Conservation (phyloP, 2,797 vertebrate species). For the Gila robusta region DNA sequence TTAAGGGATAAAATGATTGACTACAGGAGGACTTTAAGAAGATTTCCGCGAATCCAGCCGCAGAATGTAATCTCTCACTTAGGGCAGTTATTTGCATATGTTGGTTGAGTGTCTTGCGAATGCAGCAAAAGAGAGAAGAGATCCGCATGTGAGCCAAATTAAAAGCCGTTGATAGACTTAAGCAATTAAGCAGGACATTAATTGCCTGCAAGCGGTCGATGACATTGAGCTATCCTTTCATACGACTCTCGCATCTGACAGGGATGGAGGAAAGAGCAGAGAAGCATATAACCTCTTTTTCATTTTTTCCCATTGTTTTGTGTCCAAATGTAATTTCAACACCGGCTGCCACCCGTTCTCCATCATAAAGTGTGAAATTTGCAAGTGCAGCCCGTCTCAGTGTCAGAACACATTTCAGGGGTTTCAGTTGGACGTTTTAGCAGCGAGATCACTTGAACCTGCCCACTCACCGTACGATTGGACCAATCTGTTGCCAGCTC, state of each 20-base stretch:
- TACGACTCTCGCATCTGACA: constrained; percentile 5
- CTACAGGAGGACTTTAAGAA: no score
- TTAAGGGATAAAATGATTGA: no score
- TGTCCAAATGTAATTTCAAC: background rate
- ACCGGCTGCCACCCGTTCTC: background rate
- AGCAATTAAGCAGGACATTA: constrained; percentile 57
- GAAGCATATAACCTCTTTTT: constrained; percentile 7
- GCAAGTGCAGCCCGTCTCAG: background rate
- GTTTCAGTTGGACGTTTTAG: constrained; percentile 24
- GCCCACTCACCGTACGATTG: constrained; percentile 31
- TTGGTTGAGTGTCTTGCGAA: background rate
- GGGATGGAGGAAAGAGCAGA: background rate
- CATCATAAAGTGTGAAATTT: constrained; percentile 6
- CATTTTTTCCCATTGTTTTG: background rate
- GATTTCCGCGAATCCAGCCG: background rate
- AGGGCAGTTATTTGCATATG: constrained; percentile 11
- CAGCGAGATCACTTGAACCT: constrained; percentile 22
- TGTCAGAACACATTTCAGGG: constrained; percentile 38
- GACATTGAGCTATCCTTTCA: constrained; percentile 56
- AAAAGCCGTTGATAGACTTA: constrained; percentile 44
- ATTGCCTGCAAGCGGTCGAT: constrained; percentile 51
- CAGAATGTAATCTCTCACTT: background rate
- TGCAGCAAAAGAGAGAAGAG: constrained; percentile 32
- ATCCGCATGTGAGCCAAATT: constrained; percentile 17
- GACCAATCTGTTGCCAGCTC: constrained; percentile 32